These are phyloP conservation scores for Hapalemur alaotrensis DNA, from an alignment of 2,797 vertebrate species.

Conservation along the genomic window DNA sequence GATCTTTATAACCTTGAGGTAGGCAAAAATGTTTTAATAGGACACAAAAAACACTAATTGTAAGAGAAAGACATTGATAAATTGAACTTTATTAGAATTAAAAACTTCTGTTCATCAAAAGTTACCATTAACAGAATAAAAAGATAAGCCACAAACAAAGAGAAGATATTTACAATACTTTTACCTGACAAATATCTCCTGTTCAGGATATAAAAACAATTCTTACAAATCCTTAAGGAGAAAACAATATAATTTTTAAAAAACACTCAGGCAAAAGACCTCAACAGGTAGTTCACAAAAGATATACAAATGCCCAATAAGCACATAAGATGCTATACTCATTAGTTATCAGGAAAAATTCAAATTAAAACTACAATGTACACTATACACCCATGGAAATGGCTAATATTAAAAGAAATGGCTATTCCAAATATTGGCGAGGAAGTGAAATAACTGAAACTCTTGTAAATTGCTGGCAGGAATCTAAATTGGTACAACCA, in stretches of 20 bases:
- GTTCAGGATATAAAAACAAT: background rate
- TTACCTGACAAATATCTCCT: background rate
- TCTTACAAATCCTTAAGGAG: background rate
- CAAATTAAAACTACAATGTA: background rate
- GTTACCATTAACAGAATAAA: background rate
- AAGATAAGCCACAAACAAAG: background rate
- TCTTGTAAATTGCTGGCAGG: no score
- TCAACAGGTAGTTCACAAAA: background rate
- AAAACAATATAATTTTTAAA: background rate
- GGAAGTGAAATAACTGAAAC: background rate
- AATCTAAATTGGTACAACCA: background rate
- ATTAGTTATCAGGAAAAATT: background rate
- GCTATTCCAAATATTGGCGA: background rate
- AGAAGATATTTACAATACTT: background rate
- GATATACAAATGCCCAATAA: background rate
- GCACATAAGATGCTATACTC: background rate
- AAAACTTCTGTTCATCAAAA: background rate
- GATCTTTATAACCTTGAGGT: background rate
- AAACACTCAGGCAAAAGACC: background rate
- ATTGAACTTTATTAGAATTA: background rate
- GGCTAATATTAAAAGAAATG: background rate
- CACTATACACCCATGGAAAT: background rate
- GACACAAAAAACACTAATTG: background rate
- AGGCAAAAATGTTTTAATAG: background rate
- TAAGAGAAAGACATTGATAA: background rate